Base-by-base conservation (phyloP, 2,113 vertebrate species). In the Cavia porcellus region DNA sequence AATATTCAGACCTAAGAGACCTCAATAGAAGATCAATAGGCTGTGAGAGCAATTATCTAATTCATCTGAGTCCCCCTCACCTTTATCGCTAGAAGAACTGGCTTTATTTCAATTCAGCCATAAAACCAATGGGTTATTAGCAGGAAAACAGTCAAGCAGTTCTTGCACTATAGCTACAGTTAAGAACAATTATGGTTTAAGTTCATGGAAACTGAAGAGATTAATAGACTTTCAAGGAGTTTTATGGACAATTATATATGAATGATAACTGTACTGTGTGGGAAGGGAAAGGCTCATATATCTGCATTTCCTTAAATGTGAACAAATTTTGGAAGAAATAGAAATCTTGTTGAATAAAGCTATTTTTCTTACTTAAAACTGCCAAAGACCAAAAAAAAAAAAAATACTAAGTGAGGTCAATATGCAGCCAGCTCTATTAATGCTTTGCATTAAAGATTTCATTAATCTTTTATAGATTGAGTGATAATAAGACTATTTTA, bases 161-260 rank as follows among this genome's bases (percentile, higher is more conserved):
- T 98, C 97, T 94, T 96, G 42, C 57, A 90, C 80, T 74, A 32
- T 38, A 95, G 90, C 75, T 87, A 88, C 66, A 95, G 96, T 96
- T 98, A 98, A 96, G 96, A 95, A 97, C 96, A 97, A 98, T 98
- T 97, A 97, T 89, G 77, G 81, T 68, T 97, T 97, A 98, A 84
- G 88, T 96, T 98, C 98, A 97, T 88, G 85, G 97, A 96, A 94
- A 97, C 93, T 80, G 42, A 94, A 89, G 96, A 98, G 96, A 98
- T 98, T 98, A 98, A 98, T 98, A 98, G 95, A 98, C 96, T 97
- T 97, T 97, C 97, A 95, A 94, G 94, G 96, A 97, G 96, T 96
- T 98, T 98, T 98, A 98, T 97, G 97, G 96, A 96, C 13, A 45
- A 96, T 98, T 98, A 96, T 96, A 97, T 89, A 74, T 97, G 97